Base-by-base conservation (phyloP, 2,888 invertebrate species). In the Chironomus riparius region DNA sequence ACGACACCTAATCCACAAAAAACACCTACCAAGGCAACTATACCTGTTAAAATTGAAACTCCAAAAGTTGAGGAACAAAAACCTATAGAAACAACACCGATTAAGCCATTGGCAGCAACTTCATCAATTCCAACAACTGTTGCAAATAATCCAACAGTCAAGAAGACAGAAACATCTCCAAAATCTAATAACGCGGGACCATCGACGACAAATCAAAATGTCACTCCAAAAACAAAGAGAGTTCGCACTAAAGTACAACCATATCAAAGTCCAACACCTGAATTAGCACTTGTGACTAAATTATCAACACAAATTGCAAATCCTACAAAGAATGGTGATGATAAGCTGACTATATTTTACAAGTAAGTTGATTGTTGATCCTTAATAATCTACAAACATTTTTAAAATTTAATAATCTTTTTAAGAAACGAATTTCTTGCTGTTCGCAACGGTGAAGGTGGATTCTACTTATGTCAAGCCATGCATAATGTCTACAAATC, bases 401-500 rank as follows among this genome's bases (percentile, higher is more conserved):
- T n/a, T n/a, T n/a, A n/a, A n/a, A n/a, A 38, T 2, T 38, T 10
- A 10, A 10, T 38, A 28, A 4, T 38, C 38, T 10, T 10, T 38
- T 38, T 7, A 4, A 90, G 93, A 83, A 93, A 93, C 82, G 94
- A 95, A 84, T 95, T 94, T 85, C 85, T 97, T 81, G 96, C 95
- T 2, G 94, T 96, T 0, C 89, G 96, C 79, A 96, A 95, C 82
- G 92, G 92, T 0, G 94, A 94, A 82, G 94, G 94, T 79, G 89
- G 92, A 78, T 93, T 93, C 85, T 94, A 92, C 83, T 88, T 96
- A 77, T 96, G 96, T 83, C 94, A 95, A 83, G 89, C 94, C 0
- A 89, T 92, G 85, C 95, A 95, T 85, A 95, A 96, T 83, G 92
- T 96, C 77, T 94, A 93, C 84, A 92, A 92, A 81, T 90, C 90